Evolutionary conservation across 2,888 invertebrate species (phyloP), one percentile per base, ranked within the genome.

Genomic region (Teinopalpus imperialis): DNA sequence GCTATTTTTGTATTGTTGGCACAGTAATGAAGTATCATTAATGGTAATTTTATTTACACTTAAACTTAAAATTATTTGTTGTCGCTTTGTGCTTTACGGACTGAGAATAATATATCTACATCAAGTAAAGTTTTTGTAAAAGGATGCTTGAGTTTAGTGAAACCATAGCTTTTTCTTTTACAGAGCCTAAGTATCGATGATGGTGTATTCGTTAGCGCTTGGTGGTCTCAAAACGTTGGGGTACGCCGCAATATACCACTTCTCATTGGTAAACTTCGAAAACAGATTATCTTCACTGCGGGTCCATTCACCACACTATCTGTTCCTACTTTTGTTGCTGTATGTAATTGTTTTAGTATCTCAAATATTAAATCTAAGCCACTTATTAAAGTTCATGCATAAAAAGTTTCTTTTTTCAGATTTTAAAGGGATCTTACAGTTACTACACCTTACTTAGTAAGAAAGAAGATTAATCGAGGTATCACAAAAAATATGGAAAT

Each of bases 1-100:
- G 59, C 61, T 89, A 18, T 85, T 88, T 42, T 48, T 89, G 3
- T 89, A 85, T 55, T 89, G 88, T 52, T 89, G 89, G 89, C 88
- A 89, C 52, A 75, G 82, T 52, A 88, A 82, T 54, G 73, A 79
- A 53, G 79, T 89, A 1, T 61, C 77, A 1, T 51, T 63, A 24
- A 78, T 73, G 76, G 89, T 88, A 51, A 18, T 63, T 64, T 41
- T 35, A 3, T 5, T 13, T 27, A 7, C 5, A 29, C n/a, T n/a
- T n/a, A n/a, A n/a, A n/a, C n/a, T n/a, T n/a, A n/a, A n/a, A n/a
- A n/a, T n/a, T n/a, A n/a, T n/a, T n/a, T n/a, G n/a, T n/a, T n/a
- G n/a, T n/a, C n/a, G n/a, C n/a, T n/a, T n/a, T n/a, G 14, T 6
- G 24, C 7, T 13, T 23, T 8, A 21, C 3, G n/a, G n/a, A n/a